Base-by-base conservation (phyloP, 2,797 vertebrate genomes). In the Echeneis naucrates region DNA sequence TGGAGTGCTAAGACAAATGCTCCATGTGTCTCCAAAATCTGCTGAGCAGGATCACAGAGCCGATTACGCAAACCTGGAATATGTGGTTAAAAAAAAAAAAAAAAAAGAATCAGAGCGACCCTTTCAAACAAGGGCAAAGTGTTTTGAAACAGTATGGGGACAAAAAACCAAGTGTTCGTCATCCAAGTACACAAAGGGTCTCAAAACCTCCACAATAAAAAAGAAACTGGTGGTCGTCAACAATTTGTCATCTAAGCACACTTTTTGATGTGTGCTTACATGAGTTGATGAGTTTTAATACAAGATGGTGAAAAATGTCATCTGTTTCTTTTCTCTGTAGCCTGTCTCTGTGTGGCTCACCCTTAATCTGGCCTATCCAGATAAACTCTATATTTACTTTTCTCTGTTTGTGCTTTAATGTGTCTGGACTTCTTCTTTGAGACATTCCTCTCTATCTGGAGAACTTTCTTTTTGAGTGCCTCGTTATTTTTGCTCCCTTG, bases 71-170 rank as follows among this genome's bases (percentile, higher is more conserved):
- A 65, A 60, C 48, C 21, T 16, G 59, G 33, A n/a, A 55, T 23
- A 55, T 21, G 11, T 21, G 27, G 10, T 44, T 68, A 13, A 55
- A 66, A n/a, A n/a, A n/a, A n/a, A 66, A n/a, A n/a, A n/a, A n/a
- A n/a, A n/a, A n/a, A 53, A 51, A 33, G 0, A 55, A 33, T 6
- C 30, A 52, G 16, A 58, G 11, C 44, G 23, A 17, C 47, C 33
- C 64, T 60, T 68, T 69, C 33, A 74, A 68, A 75, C 53, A 44
- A 23, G 12, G 55, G 19, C 12, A 64, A 52, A 62, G 13, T 37
- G 53, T 4, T 45, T 47, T 55, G 50, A 51, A 72, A 57, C 27
- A 23, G 4, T 40, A 47, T 45, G 6, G 44, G 26, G 5, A 40
- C 55, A 7, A 72, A 59, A 59, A 55, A 40, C 55, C 44, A 33